Percentiles rank a stretch among this genome's conserved stretches.
Evolutionary conservation across 2,113 vertebrate species (phyloP).

Genomic region (Cephalopterus ornatus): DNA sequence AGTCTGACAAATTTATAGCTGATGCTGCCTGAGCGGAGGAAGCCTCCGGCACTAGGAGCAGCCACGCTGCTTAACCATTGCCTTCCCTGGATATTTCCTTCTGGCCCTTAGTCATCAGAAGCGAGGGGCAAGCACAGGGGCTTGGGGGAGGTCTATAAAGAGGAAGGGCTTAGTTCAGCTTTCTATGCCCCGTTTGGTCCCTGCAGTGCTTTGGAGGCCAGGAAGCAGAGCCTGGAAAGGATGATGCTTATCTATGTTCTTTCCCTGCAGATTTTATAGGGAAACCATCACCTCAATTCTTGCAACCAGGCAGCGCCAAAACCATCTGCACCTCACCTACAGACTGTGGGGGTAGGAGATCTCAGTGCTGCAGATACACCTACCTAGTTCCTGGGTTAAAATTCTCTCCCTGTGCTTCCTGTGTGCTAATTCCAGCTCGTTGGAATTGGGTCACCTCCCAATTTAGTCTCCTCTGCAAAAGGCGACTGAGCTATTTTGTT

Average conservation of each 20-base stretch:
- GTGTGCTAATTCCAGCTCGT: neutral
- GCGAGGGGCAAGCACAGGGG: neutral
- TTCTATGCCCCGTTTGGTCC: neutral
- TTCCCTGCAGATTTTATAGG: neutral
- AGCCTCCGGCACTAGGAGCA: neutral
- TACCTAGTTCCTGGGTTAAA: neutral
- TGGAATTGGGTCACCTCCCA: conserved; percentile 38
- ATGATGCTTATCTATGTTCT: rapidly evolving
- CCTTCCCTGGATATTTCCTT: neutral
- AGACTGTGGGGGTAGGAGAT: neutral
- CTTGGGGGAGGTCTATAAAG: neutral
- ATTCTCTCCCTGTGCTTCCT: neutral
- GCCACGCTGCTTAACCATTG: neutral
- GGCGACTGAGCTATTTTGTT: neutral
- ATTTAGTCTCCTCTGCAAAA: conserved; percentile 9
- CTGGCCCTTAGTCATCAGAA: neutral
- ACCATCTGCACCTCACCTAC: neutral
- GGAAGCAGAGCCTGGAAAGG: neutral
- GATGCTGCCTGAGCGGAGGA: neutral
- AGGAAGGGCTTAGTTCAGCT: neutral
- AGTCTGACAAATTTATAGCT: neutral
- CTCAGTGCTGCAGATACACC: neutral
- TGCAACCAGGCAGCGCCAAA: neutral
- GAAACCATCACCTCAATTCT: neutral
- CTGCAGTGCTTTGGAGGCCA: neutral